A percentile compares a stretch with the other conserved stretches of the same genome.
Conservation (phyloP, 2,797 vertebrate species). For the Hipposideros larvatus region DNA sequence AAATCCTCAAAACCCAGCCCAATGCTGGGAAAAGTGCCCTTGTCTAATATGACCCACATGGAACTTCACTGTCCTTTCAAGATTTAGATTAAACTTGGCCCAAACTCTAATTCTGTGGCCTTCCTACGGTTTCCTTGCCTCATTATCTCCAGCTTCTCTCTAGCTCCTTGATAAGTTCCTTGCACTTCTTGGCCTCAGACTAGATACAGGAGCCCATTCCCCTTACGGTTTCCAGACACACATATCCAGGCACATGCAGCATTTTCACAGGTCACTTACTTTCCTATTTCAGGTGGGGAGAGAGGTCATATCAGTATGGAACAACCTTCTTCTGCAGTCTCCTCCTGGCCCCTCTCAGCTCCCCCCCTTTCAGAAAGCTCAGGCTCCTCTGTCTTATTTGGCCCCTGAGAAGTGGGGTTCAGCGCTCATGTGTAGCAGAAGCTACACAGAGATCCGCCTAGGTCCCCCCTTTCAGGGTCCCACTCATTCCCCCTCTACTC, state of each 20-base stretch:
- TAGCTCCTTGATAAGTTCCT: background rate
- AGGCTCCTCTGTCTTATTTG: background rate
- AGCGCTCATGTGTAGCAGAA: fast-evolving
- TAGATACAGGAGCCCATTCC: background rate
- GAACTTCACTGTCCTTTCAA: background rate
- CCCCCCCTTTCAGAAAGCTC: background rate
- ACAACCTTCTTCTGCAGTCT: background rate
- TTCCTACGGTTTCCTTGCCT: background rate
- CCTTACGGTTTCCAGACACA: background rate
- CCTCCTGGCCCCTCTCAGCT: background rate
- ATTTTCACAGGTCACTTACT: background rate
- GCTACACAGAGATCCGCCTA: too few relatives aligned
- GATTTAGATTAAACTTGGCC: background rate
- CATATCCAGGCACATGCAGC: background rate
- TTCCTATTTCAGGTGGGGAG: background rate
- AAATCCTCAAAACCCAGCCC: background rate
- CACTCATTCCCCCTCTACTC: fast-evolving
- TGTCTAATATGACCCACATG: background rate
- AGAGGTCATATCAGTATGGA: background rate
- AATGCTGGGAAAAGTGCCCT: background rate
- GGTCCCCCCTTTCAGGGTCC: fast-evolving
- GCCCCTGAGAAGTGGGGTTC: background rate
- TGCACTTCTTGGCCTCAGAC: background rate
- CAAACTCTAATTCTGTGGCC: background rate
- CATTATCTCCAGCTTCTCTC: background rate